Evolutionary conservation across 2,113 vertebrate genomes (phyloP).

Genomic region (Amphiprion percula): DNA sequence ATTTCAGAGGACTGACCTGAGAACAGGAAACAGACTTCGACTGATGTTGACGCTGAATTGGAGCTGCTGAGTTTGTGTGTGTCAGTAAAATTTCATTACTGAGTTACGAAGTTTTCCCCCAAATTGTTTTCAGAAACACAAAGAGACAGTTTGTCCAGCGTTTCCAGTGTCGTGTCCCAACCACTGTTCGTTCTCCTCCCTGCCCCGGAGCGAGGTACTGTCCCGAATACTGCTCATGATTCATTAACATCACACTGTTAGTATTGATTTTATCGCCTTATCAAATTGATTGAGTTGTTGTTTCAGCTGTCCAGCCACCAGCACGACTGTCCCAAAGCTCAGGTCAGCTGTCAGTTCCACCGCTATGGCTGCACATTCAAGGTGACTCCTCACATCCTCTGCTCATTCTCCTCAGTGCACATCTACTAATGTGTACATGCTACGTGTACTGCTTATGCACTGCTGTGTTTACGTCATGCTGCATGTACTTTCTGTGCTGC

Average conservation of each 20-base stretch:
- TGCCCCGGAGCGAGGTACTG: slow-evolving; percentile 94
- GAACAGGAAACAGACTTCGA: too few species aligned
- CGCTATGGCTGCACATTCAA: slow-evolving; percentile 96
- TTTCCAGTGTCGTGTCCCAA: slow-evolving; percentile 96
- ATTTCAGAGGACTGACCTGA: too few species aligned
- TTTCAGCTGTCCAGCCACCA: slow-evolving; percentile 84
- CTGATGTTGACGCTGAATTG: too few species aligned
- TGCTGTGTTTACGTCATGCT: neutral
- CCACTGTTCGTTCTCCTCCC: slow-evolving; percentile 92
- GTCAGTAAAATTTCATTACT: neutral
- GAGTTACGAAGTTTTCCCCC: too few species aligned
- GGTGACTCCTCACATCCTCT: slow-evolving; percentile 74
- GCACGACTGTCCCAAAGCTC: slow-evolving; percentile 96
- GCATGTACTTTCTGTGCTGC: neutral
- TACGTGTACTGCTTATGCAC: neutral
- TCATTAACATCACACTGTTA: too few species aligned
- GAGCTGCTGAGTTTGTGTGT: too few species aligned
- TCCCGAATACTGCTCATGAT: neutral
- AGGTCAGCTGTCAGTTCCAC: slow-evolving; percentile 95
- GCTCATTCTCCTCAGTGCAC: neutral
- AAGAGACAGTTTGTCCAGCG: slow-evolving; percentile 94
- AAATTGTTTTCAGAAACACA: slow-evolving; percentile 90
- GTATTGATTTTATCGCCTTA: neutral
- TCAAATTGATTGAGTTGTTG: neutral
- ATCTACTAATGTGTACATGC: neutral